Base-by-base conservation (phyloP, 2,797 vertebrate genomes). In the Pygocentrus nattereri region DNA sequence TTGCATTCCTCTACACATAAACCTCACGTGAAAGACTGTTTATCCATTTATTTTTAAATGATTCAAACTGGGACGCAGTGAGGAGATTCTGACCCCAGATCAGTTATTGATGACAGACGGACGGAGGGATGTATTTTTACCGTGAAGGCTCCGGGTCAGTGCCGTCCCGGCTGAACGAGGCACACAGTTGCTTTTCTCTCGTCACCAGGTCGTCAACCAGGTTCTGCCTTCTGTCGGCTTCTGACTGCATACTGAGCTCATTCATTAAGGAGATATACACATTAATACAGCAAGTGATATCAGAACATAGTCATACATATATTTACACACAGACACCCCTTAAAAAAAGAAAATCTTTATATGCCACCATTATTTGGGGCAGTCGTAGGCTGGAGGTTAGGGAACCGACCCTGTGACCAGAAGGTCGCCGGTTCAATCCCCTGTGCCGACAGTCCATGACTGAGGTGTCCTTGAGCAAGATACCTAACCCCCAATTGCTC, bases 171-270 rank as follows among this genome's bases (percentile, higher is more conserved):
- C 93, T 97, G 82, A 97, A 98, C 15, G 94, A 95, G 0, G 94
- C 93, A 80, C 96, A 95, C 3, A 99, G 96, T 21, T 96, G 96
- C 69, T 94, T 96, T 84, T 99, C 96, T 84, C 94, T 93, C 0
- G 97, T 99, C 52, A 97, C 89, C 49, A 99, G 96, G 23, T 97
- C 96, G 6, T 99, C 98, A 87, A 99, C 85, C 6, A 99, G 90
- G 82, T 95, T 98, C 93, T 99, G 98, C 85, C 97, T 95, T 79
- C 97, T 94, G 88, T 99, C 98, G 1, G 97, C 96, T 92, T 99
- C 98, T 30, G 97, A 94, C 84, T 98, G 98, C 5, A 98, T 98
- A 92, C 98, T 99, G 91, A 75, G 64, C 16, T 50, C 31, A 34
- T 64, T 68, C 0, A 61, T 93, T 92, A 92, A 92, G 90, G 87